Evolutionary conservation across 2,113 vertebrate species (phyloP), one percentile per base, ranked within the genome.

Genomic region (Heterochromis multidens): DNA sequence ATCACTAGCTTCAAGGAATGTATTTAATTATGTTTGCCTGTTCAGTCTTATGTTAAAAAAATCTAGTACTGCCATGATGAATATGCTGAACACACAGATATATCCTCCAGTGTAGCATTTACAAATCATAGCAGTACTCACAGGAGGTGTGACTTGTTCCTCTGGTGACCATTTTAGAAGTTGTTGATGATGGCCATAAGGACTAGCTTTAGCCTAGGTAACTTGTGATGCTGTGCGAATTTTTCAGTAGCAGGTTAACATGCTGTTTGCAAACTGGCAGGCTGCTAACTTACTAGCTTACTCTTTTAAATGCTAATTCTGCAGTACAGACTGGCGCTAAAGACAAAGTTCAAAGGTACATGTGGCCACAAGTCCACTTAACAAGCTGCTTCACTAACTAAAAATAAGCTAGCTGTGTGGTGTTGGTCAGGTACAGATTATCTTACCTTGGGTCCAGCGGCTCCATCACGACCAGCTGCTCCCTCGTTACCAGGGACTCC

Each of bases 401-500:
- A 74, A 54, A 74, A 74, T n/a, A 62, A 67, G 13, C 5, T 62
- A 62, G 25, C 27, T 54, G 46, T 33, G 25, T 74, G 40, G 11
- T 78, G 17, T 23, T 81, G 29, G n/a, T 52, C 56, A 40, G 9
- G 21, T 23, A 49, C 23, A 3, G 1, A 72, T 77, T 17, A 54
- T 63, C 95, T 97, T 77, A 98, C 98, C 96, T 99, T 99, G 91
- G 97, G 92, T 91, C 98, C 99, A 91, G 97, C 84, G 94, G 97
- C 81, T 65, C 99, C 99, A 11, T 99, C 99, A 2, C 98, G 97
- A 65, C 99, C 99, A 5, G 97, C 93, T 27, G 98, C 70, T 93
- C 99, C 99, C 97, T 99, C 99, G 1, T 96, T 96, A 87, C 99
- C 99, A 5, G 99, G 96, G 93, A 96, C 40, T 77, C 99, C 99